These are phyloP conservation scores for Ophioderma brevispina DNA, from an alignment of 35 echinoderm and acorn worm genomes.

Conservation along the genomic window DNA sequence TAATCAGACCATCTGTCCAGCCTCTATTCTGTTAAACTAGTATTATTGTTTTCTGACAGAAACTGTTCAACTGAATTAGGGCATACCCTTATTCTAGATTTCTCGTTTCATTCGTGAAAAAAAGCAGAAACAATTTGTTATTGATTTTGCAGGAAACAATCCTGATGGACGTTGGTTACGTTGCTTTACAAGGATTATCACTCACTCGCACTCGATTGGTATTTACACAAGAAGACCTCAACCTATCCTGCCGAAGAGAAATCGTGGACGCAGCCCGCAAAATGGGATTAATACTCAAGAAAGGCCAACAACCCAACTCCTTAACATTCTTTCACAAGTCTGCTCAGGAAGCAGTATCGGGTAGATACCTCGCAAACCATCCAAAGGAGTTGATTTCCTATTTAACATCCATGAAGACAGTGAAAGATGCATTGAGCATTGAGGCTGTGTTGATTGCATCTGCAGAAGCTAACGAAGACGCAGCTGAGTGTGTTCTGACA, in stretches of 20 bases:
- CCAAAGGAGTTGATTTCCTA: neutral
- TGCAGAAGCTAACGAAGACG: neutral
- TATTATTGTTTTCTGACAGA: too few species aligned
- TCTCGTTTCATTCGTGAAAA: too few species aligned
- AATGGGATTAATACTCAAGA: neutral
- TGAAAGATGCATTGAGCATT: neutral
- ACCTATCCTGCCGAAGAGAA: neutral
- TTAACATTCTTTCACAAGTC: neutral
- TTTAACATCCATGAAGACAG: neutral
- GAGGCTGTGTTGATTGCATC: neutral
- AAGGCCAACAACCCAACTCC: neutral
- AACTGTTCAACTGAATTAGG: too few species aligned
- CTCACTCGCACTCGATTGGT: neutral
- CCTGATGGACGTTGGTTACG: too few species aligned
- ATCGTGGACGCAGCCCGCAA: neutral
- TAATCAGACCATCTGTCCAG: too few species aligned
- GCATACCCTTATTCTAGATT: too few species aligned
- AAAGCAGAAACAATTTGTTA: too few species aligned
- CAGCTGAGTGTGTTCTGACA: neutral
- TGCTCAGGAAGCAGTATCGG: neutral
- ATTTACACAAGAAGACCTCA: neutral
- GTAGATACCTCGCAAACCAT: neutral
- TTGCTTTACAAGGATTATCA: neutral
- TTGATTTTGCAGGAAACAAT: too few species aligned
- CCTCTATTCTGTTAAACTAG: too few species aligned